phyloP scores from a whole-genome alignment of 2,113 vertebrate genomes.

The Lasiurus cinereus region DNA sequence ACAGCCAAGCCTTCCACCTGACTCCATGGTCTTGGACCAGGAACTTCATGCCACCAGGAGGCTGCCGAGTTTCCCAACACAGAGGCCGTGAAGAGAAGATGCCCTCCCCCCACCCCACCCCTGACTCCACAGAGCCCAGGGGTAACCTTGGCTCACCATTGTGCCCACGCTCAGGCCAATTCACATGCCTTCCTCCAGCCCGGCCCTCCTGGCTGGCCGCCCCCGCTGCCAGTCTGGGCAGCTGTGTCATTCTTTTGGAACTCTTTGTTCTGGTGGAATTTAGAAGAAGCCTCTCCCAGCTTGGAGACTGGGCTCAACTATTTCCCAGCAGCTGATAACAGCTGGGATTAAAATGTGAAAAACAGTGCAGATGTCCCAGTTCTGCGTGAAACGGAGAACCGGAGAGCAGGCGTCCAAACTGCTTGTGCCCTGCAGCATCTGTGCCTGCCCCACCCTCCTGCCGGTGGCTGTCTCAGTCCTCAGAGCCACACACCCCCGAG shows the following conservation, averaged over 20 bases:
- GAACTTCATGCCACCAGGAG: neutral
- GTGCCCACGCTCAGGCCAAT: neutral
- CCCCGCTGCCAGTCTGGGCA: slow-evolving; percentile 33
- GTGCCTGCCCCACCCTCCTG: neutral
- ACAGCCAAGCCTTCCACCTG: neutral
- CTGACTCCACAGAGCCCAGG: neutral
- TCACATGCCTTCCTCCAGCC: neutral
- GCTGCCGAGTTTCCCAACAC: neutral
- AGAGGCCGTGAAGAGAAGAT: neutral
- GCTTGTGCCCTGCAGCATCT: neutral
- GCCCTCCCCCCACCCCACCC: accelerated
- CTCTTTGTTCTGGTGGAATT: slow-evolving; percentile 74
- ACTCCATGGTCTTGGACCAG: neutral
- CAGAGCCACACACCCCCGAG: neutral
- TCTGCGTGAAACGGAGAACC: neutral
- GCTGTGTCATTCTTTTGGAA: slow-evolving; percentile 58
- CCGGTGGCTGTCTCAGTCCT: neutral
- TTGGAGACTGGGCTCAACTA: neutral
- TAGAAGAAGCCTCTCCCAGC: slow-evolving; percentile 48
- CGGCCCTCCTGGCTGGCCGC: neutral
- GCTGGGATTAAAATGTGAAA: slow-evolving; percentile 71
- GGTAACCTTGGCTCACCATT: neutral
- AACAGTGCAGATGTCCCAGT: neutral
- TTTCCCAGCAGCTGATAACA: slow-evolving; percentile 67
- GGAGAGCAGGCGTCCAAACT: neutral